These are phyloP conservation scores for Amblyraja radiata DNA, from an alignment of 2,797 vertebrate genomes.

Conservation along the genomic window DNA sequence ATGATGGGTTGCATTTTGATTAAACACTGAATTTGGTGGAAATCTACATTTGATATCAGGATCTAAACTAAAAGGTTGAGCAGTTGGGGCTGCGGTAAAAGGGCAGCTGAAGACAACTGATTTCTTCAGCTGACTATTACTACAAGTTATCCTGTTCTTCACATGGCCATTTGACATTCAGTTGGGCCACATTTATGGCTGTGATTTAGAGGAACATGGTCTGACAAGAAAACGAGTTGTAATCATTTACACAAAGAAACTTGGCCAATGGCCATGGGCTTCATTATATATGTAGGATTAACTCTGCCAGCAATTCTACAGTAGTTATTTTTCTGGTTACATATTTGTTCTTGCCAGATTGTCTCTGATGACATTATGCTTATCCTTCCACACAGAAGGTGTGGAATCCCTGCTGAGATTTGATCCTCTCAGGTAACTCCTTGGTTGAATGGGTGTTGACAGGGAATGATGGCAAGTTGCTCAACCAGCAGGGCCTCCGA, in stretches of 20 bases:
- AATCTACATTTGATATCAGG: neutral
- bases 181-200: neutral
- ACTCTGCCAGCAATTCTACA: constrained; percentile 2
- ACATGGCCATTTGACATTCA: neutral
- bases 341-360: neutral
- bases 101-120: neutral
- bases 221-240: neutral
- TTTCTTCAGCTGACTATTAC: neutral
- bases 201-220: neutral
- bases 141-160: constrained; percentile 12
- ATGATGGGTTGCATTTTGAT: neutral
- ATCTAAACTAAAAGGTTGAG: neutral
- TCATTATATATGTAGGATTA: neutral
- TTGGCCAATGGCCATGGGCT: neutral
- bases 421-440: constrained; percentile 8
- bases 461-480: neutral
- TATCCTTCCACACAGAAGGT: neutral
- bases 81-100: neutral
- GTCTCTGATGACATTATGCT: neutral
- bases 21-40: neutral
- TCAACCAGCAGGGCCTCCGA: neutral
- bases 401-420: neutral
- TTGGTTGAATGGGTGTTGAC: neutral
- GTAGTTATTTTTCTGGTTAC: neutral
- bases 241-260: neutral